Percentiles rank a stretch among this genome's conserved stretches.
phyloP scores from a whole-genome alignment of 2,888 invertebrate species.

The Morpho deidamia region DNA sequence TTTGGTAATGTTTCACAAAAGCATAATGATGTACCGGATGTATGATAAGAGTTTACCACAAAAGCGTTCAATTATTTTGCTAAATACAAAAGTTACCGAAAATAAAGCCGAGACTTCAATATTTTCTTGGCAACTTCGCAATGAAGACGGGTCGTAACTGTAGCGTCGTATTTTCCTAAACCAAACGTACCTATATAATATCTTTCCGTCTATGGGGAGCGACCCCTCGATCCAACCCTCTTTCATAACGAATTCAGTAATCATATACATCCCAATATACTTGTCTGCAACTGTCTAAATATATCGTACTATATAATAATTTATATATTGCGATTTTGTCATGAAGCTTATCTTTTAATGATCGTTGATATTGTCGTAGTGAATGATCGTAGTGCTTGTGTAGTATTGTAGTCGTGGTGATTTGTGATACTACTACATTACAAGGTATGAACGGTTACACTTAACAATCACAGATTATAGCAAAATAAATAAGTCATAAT shows the following conservation, averaged over 20 bases:
- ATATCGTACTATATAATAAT: constrained; percentile 5
- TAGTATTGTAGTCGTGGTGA: too few relatives aligned
- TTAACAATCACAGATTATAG: too few relatives aligned
- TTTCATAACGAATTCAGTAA: constrained; percentile 20
- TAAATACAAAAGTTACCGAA: background rate
- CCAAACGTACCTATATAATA: background rate
- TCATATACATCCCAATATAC: constrained; percentile 15
- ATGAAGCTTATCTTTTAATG: too few relatives aligned
- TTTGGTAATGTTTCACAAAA: too few relatives aligned
- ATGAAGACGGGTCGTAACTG: too few relatives aligned
- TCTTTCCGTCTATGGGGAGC: constrained; percentile 14
- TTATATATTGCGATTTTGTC: constrained; percentile 7
- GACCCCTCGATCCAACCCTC: constrained; percentile 20
- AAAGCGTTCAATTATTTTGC: background rate
- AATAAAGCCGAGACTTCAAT: background rate
- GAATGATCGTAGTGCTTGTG: too few relatives aligned
- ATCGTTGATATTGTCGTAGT: too few relatives aligned
- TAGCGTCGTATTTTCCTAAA: constrained; percentile 1
- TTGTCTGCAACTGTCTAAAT: constrained; percentile 14
- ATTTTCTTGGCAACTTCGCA: too few relatives aligned
- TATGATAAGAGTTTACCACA: background rate
- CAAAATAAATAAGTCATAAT: too few relatives aligned
- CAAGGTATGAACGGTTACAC: too few relatives aligned
- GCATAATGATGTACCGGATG: too few relatives aligned
- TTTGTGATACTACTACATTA: too few relatives aligned